Base-by-base conservation (phyloP, 2,113 vertebrate species). In the Chloropsis hardwickii region DNA sequence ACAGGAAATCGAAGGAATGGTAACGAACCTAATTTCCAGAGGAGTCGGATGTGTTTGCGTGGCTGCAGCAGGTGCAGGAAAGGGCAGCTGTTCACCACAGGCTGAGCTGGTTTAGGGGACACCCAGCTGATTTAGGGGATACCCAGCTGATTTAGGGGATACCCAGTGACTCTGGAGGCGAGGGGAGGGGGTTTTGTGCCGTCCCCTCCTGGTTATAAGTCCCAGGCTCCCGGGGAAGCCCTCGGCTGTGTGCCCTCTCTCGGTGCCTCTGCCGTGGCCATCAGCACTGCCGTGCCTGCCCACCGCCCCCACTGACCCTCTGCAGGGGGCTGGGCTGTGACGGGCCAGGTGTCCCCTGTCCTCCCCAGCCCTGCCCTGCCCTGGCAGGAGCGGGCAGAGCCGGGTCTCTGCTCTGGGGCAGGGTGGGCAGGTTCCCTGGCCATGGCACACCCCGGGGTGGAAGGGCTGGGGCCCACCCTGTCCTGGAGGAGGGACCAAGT, bases 281-380 rank as follows among this genome's bases (percentile, higher is more conserved):
- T 22, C 67, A 73, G 37, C 53, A 4, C 3, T 57, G 35, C 50
- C 37, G 13, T 3, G 19, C 40, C 58, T 9, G 0, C 69, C 74
- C 69, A 8, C 14, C 11, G 0, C 0, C 33, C 6, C 0, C 1
- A 5, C n/a, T 40, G 18, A 29, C 2, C 3, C 21, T 14, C 47
- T 57, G 28, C 47, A 14, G 17, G 28, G 0, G 9, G 21, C 15
- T 9, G 33, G 8, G 24, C 25, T 16, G 5, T 47, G 1, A 2
- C 0, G 14, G 11, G 16, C 1, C 4, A 37, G 39, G 4, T 25
- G 17, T 39, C 37, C 37, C 37, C 37, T 37, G 37, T 37, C 37
- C 37, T 37, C 37, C 37, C 37, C 37, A 37, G 37, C 37, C 37
- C 37, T 37, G 0, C 0, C 14, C 33, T 45, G 22, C 0, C 3